Base-by-base conservation (phyloP, 2,888 invertebrate genomes). In the Bimastos eiseni region DNA sequence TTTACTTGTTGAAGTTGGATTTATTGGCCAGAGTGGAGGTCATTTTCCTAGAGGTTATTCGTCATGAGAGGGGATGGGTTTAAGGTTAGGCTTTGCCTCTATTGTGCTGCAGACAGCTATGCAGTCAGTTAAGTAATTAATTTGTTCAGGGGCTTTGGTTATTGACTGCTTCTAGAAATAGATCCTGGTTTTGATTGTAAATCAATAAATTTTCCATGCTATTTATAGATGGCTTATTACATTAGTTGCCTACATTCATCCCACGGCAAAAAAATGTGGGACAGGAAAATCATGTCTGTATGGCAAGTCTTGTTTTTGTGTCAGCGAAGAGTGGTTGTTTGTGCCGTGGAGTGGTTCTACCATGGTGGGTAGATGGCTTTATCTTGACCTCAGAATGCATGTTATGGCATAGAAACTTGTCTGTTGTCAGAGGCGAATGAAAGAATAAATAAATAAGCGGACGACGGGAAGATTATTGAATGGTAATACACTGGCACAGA, bases 131-230 rank as follows among this genome's bases (percentile, higher is more conserved):
- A 70, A 70, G 70, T n/a, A 70, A 70, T 49, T 49, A 49, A 49
- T 49, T 41, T 41, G 1, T 21, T n/a, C 70, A n/a, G 70, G 3
- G 70, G 70, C 70, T 89, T n/a, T 34, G 19, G 70, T 33, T 33
- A 89, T 55, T 89, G 89, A 89, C 49, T 55, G 34, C 15, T 21
- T 55, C 34, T 55, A 70, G 41, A 36, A 89, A 89, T 89, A 34
- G 70, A 89, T 37, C 34, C 34, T 2, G 17, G 34, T 2, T 37
- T 55, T 37, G 89, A 49, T 55, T 89, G 89, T 55, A 89, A 41
- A 36, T 44, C 89, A 13, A 89, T 38, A 41, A 89, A 11, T 33
- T 17, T 33, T 24, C 38, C 36, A 6, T 33, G 38, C 38, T 38
- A 37, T 37, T 88, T 24, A 34, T 37, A 8, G 24, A 30, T 24